Percentiles rank a stretch among this genome's conserved stretches.
phyloP scores from a whole-genome alignment of 64 coral and sea anemone species.

The Dendrophyllia cribrosa region DNA sequence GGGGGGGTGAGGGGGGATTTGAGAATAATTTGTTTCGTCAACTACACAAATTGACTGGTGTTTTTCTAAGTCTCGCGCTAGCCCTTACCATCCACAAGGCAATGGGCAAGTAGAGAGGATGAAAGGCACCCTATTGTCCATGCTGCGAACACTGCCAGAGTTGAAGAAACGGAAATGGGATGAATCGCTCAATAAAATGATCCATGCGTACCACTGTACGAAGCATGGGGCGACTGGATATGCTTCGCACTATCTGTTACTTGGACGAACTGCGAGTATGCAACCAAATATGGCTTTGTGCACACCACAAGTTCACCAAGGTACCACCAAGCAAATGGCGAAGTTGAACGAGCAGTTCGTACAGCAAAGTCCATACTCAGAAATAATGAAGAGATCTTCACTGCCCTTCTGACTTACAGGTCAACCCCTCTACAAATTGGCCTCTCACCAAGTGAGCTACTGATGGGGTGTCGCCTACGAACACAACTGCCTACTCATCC shows the following conservation, averaged over 20 bases:
- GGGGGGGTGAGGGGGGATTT: no score
- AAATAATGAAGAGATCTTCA: background rate
- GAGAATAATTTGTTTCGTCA: background rate
- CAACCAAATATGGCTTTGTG: conserved; percentile 52
- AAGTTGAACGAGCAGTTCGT: background rate
- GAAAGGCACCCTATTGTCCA: background rate
- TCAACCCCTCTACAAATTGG: conserved; percentile 65
- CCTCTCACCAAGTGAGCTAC: conserved; percentile 39
- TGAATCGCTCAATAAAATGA: conserved; percentile 5
- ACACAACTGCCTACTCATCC: conserved; percentile 64
- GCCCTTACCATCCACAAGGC: no score
- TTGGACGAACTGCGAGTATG: conserved; percentile 37
- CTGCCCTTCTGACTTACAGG: conserved; percentile 21
- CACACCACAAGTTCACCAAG: conserved; percentile 52
- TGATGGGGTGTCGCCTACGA: conserved; percentile 38
- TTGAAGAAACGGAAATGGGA: conserved; percentile 16
- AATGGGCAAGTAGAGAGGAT: no score
- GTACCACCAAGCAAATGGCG: background rate
- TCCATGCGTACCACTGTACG: conserved; percentile 12
- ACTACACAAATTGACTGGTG: background rate
- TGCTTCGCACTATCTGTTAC: no score
- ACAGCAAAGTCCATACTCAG: background rate
- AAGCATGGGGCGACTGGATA: no score
- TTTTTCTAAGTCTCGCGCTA: background rate
- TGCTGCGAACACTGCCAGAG: conserved; percentile 3